Base-by-base conservation (phyloP, 2,888 invertebrate genomes). In the Aleiodes alternator region DNA sequence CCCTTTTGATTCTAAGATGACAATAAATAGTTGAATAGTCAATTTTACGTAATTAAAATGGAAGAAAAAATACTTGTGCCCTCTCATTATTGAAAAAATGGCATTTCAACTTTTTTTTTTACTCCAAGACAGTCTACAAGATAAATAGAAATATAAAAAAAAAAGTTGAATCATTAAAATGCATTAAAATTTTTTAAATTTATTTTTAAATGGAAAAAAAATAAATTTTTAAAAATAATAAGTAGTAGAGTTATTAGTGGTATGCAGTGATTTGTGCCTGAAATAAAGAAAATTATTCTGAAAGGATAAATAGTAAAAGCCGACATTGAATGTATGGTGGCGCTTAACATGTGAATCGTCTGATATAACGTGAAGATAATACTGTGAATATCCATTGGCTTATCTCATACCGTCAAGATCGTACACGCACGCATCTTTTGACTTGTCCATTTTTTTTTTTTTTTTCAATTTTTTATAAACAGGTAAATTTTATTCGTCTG, bases 281-380 rank as follows among this genome's bases (percentile, higher is more conserved):
- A 14, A 61, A 61, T 11, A 14, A 61, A 34, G 29, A 61, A 61
- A 61, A 61, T 31, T 43, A 61, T 61, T 43, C 38, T 34, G 61
- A 61, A 16, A 61, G 61, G 61, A 61, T 61, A 61, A 61, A 61
- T 61, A 61, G 61, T 61, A 61, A 61, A 61, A 61, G 61, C 61
- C 61, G 64, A 64, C 64, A 48, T 48, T 38, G n/a, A 43, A 53
- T 69, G 70, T 73, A 73, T 56, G 51, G 75, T 75, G 75, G 70
- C 75, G 75, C 75, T 75, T 70, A 55, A 43, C 64, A 43, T 75
- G 56, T 56, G 53, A 75, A 70, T 71, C 75, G 70, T 61, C 71
- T 71, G 75, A 71, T 75, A 70, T 70, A 74, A 70, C 53, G 56
- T 48, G 5, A 61, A 70, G 75, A 71, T 75, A 73, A 55, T 75